These are phyloP conservation scores for Capitulum mitella DNA, from an alignment of 2,888 invertebrate genomes.

Conservation along the genomic window DNA sequence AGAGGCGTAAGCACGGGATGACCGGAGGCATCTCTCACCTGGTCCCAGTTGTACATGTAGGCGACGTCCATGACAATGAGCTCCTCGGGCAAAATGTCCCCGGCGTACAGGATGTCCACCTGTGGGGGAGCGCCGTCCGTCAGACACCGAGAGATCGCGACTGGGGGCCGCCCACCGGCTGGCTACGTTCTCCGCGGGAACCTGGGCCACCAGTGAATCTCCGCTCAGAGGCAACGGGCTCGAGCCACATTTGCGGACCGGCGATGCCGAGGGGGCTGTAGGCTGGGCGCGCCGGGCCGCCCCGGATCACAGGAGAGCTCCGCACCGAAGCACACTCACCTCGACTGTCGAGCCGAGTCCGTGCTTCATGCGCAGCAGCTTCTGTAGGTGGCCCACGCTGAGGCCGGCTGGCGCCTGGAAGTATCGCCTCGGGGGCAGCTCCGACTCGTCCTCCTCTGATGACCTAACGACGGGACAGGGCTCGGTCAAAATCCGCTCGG, in stretches of 20 bases:
- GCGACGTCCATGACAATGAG: conserved; percentile 46
- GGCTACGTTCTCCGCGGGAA: too few relatives aligned
- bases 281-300: too few relatives aligned
- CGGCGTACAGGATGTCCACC: conserved; percentile 44
- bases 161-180: too few relatives aligned
- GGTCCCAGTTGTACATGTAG: conserved; percentile 45
- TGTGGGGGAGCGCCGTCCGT: too few relatives aligned
- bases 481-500: too few relatives aligned
- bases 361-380: conserved; percentile 37
- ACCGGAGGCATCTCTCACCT: too few relatives aligned
- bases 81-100: conserved; percentile 42
- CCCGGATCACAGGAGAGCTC: too few relatives aligned
- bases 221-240: background rate
- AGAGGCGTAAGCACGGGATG: too few relatives aligned
- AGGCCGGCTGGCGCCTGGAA: conserved; percentile 45
- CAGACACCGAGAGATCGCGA: too few relatives aligned
- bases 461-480: too few relatives aligned
- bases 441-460: background rate
- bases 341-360: conserved; percentile 32
- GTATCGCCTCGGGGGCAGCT: conserved; percentile 36
- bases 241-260: background rate
- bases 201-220: too few relatives aligned
- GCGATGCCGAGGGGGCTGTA: too few relatives aligned
- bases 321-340: conserved; percentile 27
- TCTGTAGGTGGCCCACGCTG: conserved; percentile 42